Conservation (phyloP, 1,140 invertebrate genomes). For the Lordiphosa clarofinis region DNA sequence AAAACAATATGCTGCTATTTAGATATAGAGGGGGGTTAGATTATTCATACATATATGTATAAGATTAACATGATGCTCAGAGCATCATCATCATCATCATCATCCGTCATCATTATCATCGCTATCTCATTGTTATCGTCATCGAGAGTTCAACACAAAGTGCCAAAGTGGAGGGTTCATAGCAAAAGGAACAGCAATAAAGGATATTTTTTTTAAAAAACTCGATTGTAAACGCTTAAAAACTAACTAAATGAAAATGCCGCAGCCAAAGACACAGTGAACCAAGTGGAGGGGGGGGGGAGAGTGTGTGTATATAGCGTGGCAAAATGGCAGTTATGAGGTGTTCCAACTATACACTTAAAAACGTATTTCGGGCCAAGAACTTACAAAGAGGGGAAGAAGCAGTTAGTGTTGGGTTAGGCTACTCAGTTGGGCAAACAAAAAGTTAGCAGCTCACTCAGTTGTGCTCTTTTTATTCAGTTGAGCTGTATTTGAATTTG, state of each 20-base stretch:
- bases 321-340: slow-evolving; percentile 70
- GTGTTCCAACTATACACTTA: slow-evolving; percentile 40
- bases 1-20: slow-evolving; percentile 54
- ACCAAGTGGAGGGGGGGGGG: slow-evolving; percentile 23
- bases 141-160: slow-evolving; percentile 58
- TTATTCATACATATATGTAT: slow-evolving; percentile 38
- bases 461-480: too few relatives aligned
- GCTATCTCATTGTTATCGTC: slow-evolving; percentile 18
- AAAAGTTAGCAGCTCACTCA: too few relatives aligned
- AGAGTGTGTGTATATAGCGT: slow-evolving; percentile 39
- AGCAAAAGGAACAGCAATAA: slow-evolving; percentile 73
- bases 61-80: slow-evolving; percentile 64
- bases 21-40: slow-evolving; percentile 19
- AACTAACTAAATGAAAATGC: slow-evolving; percentile 68
- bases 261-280: slow-evolving; percentile 53
- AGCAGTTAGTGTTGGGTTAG: neutral
- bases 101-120: slow-evolving; percentile 26
- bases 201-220: slow-evolving; percentile 15
- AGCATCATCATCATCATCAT: slow-evolving; percentile 61
- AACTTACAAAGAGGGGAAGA: neutral
- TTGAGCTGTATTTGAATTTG: too few relatives aligned
- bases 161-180: slow-evolving; percentile 68
- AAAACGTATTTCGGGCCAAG: slow-evolving; percentile 3
- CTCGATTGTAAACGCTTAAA: slow-evolving; percentile 70
- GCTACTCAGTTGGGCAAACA: too few relatives aligned